These are phyloP conservation scores for Formicarius rufipectus DNA, from an alignment of 2,113 vertebrate genomes.

Conservation along the genomic window DNA sequence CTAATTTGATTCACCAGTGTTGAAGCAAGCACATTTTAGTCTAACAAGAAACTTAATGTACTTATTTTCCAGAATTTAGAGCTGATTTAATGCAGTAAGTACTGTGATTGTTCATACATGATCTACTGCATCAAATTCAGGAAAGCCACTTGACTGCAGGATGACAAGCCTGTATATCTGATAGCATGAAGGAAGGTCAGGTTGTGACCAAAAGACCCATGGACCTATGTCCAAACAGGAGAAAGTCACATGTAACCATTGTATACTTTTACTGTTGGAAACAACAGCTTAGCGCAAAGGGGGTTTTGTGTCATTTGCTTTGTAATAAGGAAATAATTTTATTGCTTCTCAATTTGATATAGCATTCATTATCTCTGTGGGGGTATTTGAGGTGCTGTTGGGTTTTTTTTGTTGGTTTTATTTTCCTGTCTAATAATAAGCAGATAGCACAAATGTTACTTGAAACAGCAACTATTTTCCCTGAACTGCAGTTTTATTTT, in stretches of 20 bases:
- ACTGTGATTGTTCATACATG: not conserved
- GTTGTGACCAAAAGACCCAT: not conserved
- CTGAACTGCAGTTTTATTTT: conserved; percentile 46
- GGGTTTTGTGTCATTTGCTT: not conserved
- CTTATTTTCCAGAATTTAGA: not conserved
- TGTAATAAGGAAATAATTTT: not conserved
- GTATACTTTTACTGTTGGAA: not conserved
- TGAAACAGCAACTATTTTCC: conserved; percentile 51
- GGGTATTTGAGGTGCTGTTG: conserved; percentile 1
- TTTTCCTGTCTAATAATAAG: conserved; percentile 33
- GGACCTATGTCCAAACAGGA: not conserved
- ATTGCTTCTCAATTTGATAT: not conserved
- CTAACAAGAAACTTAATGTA: not conserved
- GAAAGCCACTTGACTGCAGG: not conserved
- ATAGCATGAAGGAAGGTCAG: not conserved
- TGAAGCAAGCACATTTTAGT: not conserved
- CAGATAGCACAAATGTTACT: conserved; percentile 7
- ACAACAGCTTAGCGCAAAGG: not conserved
- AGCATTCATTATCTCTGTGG: not conserved
- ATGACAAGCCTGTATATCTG: not conserved
- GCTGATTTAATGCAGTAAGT: not conserved
- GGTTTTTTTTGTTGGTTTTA: not conserved
- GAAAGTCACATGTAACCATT: not conserved
- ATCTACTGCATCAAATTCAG: not conserved
- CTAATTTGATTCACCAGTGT: not conserved